Base-by-base conservation (phyloP, 2,888 invertebrate species). In the Camptogramma bilineatum region DNA sequence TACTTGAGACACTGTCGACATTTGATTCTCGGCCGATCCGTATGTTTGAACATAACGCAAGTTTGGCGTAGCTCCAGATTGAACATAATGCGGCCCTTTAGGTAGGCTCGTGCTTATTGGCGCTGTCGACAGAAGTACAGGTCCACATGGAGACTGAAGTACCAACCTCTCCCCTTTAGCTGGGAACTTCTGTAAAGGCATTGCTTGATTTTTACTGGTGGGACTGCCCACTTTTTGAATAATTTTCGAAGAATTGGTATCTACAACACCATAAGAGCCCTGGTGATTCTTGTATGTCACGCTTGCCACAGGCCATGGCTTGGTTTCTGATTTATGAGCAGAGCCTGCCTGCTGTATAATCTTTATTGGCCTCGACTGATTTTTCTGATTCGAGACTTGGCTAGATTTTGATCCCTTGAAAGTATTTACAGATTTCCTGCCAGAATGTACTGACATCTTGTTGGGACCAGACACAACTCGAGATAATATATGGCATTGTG, bases 301-400 rank as follows among this genome's bases (percentile, higher is more conserved):
- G 72, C 82, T 87, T 62, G 90, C 78, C 24, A 89, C 83, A 17
- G 92, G 86, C 92, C 92, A 92, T 66, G 86, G 73, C 74, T 93
- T 92, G 19, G 81, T 75, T 66, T 91, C 93, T 1, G 89, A 82
- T 81, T 93, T 93, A 71, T 86, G 85, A 61, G 81, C 76, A 61
- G 87, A 77, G 57, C 90, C 90, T 57, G 91, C 80, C 73, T 93
- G 92, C 73, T 94, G 94, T 69, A 94, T 93, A 66, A 94, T 94
- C 80, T 94, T 94, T 17, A 94, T 91, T 19, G 94, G 88, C 73
- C 94, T 92, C 0, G 92, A 90, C 68, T 91, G 91, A 78, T 84
- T 90, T 68, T 91, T 91, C 70, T 89, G 90, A 59, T 74, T 81
- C 2, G 86, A 77, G 9, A 77, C 77, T 78, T 90, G 88, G 19